Conservation (phyloP, 2,113 vertebrate species). For the Paracanthobrama guichenoti region DNA sequence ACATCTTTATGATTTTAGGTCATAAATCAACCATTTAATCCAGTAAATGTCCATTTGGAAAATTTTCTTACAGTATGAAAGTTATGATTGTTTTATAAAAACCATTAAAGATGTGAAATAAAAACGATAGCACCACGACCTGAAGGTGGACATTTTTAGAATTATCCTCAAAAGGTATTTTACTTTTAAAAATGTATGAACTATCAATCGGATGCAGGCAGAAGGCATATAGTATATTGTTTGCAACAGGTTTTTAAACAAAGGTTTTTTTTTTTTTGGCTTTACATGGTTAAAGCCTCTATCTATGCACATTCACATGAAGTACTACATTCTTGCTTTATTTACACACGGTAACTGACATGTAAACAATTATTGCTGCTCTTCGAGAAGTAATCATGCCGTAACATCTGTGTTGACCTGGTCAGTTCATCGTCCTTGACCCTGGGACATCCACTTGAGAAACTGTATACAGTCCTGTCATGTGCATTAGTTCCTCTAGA, state of each 20-base stretch:
- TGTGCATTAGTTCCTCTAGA: not conserved
- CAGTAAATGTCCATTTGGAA: not conserved
- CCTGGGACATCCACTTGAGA: not conserved
- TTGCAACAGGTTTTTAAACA: not conserved
- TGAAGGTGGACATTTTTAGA: not conserved
- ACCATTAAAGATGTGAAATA: not conserved
- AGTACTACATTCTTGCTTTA: not conserved
- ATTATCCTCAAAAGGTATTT: not conserved
- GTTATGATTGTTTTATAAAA: not conserved
- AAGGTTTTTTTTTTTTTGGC: not conserved
- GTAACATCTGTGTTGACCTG: not conserved
- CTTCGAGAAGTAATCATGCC: not conserved
- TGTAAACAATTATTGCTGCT: not conserved
- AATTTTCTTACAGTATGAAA: not conserved
- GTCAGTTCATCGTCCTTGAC: not conserved
- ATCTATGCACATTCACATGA: not conserved
- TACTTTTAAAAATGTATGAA: not conserved
- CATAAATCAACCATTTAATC: not conserved
- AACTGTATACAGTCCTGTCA: not conserved
- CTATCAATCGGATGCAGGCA: not conserved
- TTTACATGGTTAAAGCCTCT: not conserved
- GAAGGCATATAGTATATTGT: not conserved
- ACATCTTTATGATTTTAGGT: too few relatives aligned
- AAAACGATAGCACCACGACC: not conserved
- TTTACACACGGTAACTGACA: not conserved